phyloP scores from a whole-genome alignment of 2,888 invertebrate genomes.

The Drepana falcataria region DNA sequence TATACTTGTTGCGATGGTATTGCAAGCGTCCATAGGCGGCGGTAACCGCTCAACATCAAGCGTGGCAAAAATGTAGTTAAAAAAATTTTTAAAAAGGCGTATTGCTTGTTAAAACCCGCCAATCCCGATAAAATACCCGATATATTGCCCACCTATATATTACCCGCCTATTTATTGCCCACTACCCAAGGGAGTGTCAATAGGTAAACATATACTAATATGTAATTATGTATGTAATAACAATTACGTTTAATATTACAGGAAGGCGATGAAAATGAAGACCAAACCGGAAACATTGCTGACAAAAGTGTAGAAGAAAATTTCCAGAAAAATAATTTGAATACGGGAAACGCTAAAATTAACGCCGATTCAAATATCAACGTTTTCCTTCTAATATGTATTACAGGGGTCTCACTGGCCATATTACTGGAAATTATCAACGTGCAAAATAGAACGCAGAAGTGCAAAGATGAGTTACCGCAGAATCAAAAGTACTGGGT shows the following conservation, averaged over 20 bases:
- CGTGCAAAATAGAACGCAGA: slow-evolving; percentile 35
- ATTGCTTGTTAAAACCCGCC: no score
- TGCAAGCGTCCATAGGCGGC: no score
- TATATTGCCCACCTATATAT: no score
- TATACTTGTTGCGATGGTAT: no score
- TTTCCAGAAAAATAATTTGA: slow-evolving; percentile 10
- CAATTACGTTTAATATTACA: slow-evolving; percentile 1
- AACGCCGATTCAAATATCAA: slow-evolving; percentile 34
- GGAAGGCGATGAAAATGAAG: slow-evolving; percentile 8
- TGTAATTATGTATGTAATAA: no score
- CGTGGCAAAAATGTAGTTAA: no score
- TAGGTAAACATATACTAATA: no score
- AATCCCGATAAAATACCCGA: no score
- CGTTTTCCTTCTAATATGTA: slow-evolving; percentile 51
- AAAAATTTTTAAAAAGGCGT: no score
- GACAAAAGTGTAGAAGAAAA: slow-evolving; percentile 10
- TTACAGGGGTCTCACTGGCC: slow-evolving; percentile 52
- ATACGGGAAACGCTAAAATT: slow-evolving; percentile 16
- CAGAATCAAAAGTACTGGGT: slow-evolving; percentile 73
- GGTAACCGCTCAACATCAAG: no score
- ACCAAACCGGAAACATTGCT: slow-evolving; percentile 8
- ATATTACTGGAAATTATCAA: slow-evolving; percentile 52
- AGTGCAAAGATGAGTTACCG: slow-evolving; percentile 17
- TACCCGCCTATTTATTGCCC: no score
- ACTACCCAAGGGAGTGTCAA: no score